These are phyloP conservation scores for Centroberyx gerrardi DNA, from an alignment of 2,797 vertebrate genomes.

Conservation along the genomic window DNA sequence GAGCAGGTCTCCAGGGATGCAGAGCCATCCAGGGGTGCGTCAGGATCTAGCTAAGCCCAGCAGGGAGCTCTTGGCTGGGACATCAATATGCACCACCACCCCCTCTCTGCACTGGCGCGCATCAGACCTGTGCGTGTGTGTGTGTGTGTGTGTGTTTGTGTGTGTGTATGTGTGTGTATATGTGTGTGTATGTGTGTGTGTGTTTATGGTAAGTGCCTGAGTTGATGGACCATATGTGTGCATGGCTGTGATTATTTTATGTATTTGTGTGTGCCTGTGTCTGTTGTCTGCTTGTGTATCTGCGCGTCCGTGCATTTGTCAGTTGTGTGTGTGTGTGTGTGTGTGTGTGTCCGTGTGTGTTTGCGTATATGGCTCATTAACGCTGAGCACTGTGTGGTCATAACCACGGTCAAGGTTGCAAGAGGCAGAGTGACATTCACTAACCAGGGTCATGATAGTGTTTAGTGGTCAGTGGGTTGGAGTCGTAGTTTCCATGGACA, in stretches of 20 bases:
- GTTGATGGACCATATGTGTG: conserved; percentile 21
- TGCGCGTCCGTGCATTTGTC: no score
- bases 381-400: conserved; percentile 24
- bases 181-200: conserved; percentile 21
- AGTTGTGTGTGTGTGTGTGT: conserved; percentile 11
- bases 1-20: conserved; percentile 63
- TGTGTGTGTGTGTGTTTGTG: conserved; percentile 10
- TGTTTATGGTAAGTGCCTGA: conserved; percentile 13
- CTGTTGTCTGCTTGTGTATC: neutral
- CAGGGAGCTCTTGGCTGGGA: conserved; percentile 66
- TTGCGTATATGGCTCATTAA: conserved; percentile 33
- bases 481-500: no score
- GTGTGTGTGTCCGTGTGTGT: conserved; percentile 23
- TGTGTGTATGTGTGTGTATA: neutral
- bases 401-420: conserved; percentile 29
- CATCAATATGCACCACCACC: conserved; percentile 77
- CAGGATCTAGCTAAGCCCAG: conserved; percentile 77
- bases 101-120: conserved; percentile 54
- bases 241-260: conserved; percentile 34
- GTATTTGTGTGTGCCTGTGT: conserved; percentile 28
- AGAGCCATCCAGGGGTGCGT: conserved; percentile 63
- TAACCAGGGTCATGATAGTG: conserved; percentile 20
- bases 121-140: conserved; percentile 31
- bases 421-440: conserved; percentile 20
- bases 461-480: neutral